Base-by-base conservation (phyloP, 1,140 invertebrate genomes). In the Artemia franciscana region DNA sequence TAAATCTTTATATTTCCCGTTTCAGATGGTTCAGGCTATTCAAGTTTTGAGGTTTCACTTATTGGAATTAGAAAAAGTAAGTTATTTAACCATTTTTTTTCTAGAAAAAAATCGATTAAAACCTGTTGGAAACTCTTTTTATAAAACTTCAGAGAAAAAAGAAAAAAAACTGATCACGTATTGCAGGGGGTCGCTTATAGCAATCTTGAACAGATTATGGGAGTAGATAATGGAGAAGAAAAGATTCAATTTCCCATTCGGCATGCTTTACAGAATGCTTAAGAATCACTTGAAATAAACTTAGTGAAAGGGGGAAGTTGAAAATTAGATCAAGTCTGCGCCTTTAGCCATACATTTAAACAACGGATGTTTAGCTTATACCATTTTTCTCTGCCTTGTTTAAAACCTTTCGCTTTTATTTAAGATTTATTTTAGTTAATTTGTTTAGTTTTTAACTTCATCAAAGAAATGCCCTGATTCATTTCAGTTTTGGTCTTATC, bases 51-150 rank as follows among this genome's bases (percentile, higher is more conserved):
- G 96, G 80, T 98, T 98, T 89, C 96, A 99, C 82, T 85, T 99
- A 75, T 84, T 99, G 81, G 96, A 99, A 82, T 85, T 99, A 80
- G 96, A 98, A 94, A 99, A 99, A 88, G 96, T 98, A 81, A 90
- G 84, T 78, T 39, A 39, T 39, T 7, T 39, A 7, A 39, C 30
- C 30, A n/a, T 51, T 51, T 51, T 51, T 51, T 3, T 51, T 51
- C n/a, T 39, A 39, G 7, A 39, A n/a, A 7, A 39, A 39, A 7
- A 39, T 7, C n/a, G 30, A n/a, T 39, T 7, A 39, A 39, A n/a
- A 51, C 39, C 39, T 51, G 39, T 51, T 51, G 39, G 39, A 15
- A 18, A 18, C 39, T 51, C 21, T 18, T 51, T 18, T 51, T 51
- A n/a, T n/a, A n/a, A n/a, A n/a, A n/a, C n/a, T n/a, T n/a, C n/a